Base-by-base conservation (phyloP, 1,140 invertebrate species). In the Acromyrmex charruanus region DNA sequence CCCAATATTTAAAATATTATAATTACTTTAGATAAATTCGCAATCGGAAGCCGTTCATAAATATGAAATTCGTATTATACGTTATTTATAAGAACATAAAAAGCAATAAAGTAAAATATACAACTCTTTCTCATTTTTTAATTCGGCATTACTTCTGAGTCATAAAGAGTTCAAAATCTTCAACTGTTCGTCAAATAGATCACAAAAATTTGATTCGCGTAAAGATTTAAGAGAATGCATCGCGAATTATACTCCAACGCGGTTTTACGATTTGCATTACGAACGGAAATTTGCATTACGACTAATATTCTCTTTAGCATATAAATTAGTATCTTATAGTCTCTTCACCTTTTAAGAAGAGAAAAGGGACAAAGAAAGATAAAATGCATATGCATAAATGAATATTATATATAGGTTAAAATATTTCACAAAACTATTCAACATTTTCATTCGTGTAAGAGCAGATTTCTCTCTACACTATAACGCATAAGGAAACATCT, bases 11-110 rank as follows among this genome's bases (percentile, higher is more conserved):
- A n/a, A 39, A 49, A 49, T 31, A 31, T 31, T 31, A 31, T 39
- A 59, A 74, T 82, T 59, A 71, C 39, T 18, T 28, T 0, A 16
- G 18, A 82, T 82, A 59, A 82, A 82, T 21, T 49, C 53, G n/a
- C 25, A 61, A 72, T 72, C 25, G 18, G 18, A 25, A 66, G 21
- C 16, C 9, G 18, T 7, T 55, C 12, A 2, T 44, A 14, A 71
- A 58, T 71, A 28, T 18, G 44, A 72, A 31, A 72, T 58, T 49
- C 14, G 53, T 35, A 9, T 81, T 39, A 25, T 25, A 49, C 10
- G 0, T 69, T 53, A 80, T 53, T 68, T 39, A 21, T 6, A 39
- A 69, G 31, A 58, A 69, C 3, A 14, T 16, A 51, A 51, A 18
- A 69, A 80, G 44, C 49, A 51, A 80, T 72, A 49, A 72, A 58